These are phyloP conservation scores for Arrhopalites spinosus DNA, from an alignment of 2,888 invertebrate species.

Conservation along the genomic window DNA sequence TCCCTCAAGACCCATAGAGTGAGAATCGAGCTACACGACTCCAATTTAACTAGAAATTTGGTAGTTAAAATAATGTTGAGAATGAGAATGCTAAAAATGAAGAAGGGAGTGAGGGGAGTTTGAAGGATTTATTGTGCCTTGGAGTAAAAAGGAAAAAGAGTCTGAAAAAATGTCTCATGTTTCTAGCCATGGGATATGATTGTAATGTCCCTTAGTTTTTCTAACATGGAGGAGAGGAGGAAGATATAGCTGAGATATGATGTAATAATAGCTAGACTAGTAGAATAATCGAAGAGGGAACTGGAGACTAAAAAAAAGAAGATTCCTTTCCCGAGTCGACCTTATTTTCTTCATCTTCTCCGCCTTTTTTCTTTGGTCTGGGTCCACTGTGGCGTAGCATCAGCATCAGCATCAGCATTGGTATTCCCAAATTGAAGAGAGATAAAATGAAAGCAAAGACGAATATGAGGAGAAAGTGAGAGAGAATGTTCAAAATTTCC, in stretches of 20 bases:
- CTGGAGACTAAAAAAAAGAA: slow-evolving; percentile 1
- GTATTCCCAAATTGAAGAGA: neutral
- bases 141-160: neutral
- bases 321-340: slow-evolving; percentile 5
- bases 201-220: too few relatives aligned
- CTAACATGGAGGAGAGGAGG: too few relatives aligned
- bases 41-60: too few relatives aligned
- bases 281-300: slow-evolving; percentile 13
- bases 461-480: neutral
- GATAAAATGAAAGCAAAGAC: neutral
- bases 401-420: neutral
- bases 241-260: neutral
- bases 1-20: too few relatives aligned
- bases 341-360: neutral
- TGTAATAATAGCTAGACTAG: slow-evolving; percentile 8
- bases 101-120: too few relatives aligned
- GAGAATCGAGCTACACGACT: too few relatives aligned
- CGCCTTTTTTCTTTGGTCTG: neutral
- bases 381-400: neutral
- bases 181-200: slow-evolving; percentile 3
- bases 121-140: slow-evolving; percentile 14
- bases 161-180: neutral
- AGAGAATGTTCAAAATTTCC: slow-evolving; percentile 8
- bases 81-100: too few relatives aligned
- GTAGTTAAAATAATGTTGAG: too few relatives aligned